Evolutionary conservation across 2,113 vertebrate species (phyloP).

Genomic region (Varanus komodoensis): DNA sequence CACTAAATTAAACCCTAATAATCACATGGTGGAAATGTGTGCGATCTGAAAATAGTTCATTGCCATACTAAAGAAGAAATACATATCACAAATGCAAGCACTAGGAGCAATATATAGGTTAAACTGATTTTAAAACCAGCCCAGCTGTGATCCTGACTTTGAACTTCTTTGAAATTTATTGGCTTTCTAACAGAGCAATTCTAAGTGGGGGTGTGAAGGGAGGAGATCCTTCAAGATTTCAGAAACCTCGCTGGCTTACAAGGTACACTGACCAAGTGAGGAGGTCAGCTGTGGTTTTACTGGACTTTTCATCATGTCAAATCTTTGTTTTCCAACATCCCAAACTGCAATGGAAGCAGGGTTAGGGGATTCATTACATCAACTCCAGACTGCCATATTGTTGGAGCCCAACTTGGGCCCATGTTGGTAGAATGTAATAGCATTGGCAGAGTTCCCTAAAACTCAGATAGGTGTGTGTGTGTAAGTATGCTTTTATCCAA

Average conservation of each 20-base stretch:
- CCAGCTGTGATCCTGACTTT: background rate
- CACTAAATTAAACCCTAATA: background rate
- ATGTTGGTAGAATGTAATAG: background rate
- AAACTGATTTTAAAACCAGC: background rate
- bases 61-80: background rate
- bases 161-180: background rate
- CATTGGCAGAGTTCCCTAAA: background rate
- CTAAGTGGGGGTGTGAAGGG: background rate
- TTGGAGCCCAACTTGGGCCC: background rate
- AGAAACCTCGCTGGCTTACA: background rate
- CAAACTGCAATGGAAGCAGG: background rate
- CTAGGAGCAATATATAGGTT: background rate
- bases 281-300: background rate
- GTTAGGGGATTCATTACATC: background rate
- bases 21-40: background rate
- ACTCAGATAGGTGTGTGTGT: background rate
- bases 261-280: no score
- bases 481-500: background rate
- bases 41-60: background rate
- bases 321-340: no score
- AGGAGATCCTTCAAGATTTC: background rate
- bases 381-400: background rate
- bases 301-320: background rate
- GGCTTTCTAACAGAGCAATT: background rate
- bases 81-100: background rate